Base-by-base conservation (phyloP, 2,113 vertebrate species). In the Pollimyrus isidori region DNA sequence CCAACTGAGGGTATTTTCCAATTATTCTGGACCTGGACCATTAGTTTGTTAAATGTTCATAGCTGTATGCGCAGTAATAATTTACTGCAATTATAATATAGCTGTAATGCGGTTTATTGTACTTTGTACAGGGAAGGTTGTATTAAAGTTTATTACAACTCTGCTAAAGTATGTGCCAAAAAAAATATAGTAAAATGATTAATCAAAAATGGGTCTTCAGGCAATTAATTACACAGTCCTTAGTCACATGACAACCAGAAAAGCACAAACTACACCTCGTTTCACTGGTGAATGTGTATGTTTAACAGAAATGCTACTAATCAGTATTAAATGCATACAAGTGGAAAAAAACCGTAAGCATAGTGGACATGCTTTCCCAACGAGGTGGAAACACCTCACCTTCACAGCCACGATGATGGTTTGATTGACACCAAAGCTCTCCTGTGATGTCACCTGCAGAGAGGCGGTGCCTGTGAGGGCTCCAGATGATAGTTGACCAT, bases 391-490 rank as follows among this genome's bases (percentile, higher is more conserved):
- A 39, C 39, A 52, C 87, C 93, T 92, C 91, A 96, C 96, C 95
- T 96, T 96, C 58, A 96, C 94, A 86, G 95, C 93, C 17, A 96
- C 90, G 87, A 96, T 94, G 91, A 96, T 91, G 35, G 95, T 96
- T 91, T 96, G 96, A 93, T 96, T 96, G 94, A 96, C 92, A 87
- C 96, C 95, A 53, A 96, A 95, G 23, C 94, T 90, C 91, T 99
- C 98, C 19, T 97, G 97, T 0, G 97, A 97, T 85, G 95, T 96
- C 88, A 99, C 94, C 93, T 97, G 96, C 2, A 99, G 91, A 0
- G 95, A 96, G 23, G 97, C 97, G 0, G 91, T 93, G 58, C 98
- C 98, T 0, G 97, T 95, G 35, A 95, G 92, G 1, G 97, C 95
- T 0, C 97, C 96, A 0, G 98, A 97, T 0, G 88, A 94, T 46